Evolutionary conservation across 2,797 vertebrate species (phyloP), one percentile per base, ranked within the genome.

Genomic region (Pyrocephalus nanus): DNA sequence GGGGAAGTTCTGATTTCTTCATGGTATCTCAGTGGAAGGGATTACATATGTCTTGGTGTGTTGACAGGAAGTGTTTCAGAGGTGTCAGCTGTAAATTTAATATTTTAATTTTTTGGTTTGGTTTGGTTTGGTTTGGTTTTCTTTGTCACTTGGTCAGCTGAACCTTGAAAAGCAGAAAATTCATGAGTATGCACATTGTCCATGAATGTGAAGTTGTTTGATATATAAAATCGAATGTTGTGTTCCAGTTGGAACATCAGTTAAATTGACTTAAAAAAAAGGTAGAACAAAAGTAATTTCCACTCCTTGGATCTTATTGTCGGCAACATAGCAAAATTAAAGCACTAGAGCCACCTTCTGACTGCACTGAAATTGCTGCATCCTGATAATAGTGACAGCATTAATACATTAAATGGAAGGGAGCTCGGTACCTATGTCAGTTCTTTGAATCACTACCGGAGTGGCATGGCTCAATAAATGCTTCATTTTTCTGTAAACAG

Each of bases 331-430:
- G 95, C 97, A 98, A 99, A 99, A 99, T 98, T 99, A 98, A 98
- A 98, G 98, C 98, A 97, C 98, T 99, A 98, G 98, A 98, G 99
- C 98, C 99, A 98, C 98, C 99, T 99, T 99, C 99, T 99, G 99
- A 99, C 99, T 98, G 98, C 97, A 98, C 53, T 81, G 98, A 97
- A 97, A 98, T 97, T 96, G 97, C 97, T 94, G 93, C 97, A 92
- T 62, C 76, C 95, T 92, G 94, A 79, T 97, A 96, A 96, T 71
- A 89, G 96, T 93, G 64, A 69, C 79, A 86, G 73, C 58, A 62
- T 88, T 96, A 96, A 79, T 90, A 95, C 12, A 3, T 96, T 95
- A 96, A 97, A 93, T 78, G 87, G 88, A 93, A 95, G 73, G 77
- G 78, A 97, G 84, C 94, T 93, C 21, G 0, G 89, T 65, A 89